A percentile compares a stretch with the other conserved stretches of the same genome.
Evolutionary conservation across 2,888 invertebrate genomes (phyloP).

Genomic region (Drosophila dives): DNA sequence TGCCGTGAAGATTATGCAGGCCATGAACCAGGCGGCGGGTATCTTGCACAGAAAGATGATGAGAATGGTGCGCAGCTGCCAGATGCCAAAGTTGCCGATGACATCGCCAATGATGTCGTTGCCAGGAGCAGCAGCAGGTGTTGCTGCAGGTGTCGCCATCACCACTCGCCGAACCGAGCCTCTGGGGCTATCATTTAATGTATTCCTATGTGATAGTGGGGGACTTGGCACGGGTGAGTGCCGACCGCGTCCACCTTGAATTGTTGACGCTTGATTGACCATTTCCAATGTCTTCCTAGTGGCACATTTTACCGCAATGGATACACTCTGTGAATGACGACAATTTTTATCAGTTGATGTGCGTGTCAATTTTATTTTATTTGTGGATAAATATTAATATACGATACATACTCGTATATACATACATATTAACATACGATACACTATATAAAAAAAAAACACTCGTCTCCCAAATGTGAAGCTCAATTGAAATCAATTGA

Average conservation of each 20-base stretch:
- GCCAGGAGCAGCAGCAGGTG: slow-evolving; percentile 21
- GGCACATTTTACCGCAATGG: slow-evolving; percentile 42
- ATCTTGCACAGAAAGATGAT: slow-evolving; percentile 85
- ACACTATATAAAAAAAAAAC: slow-evolving; percentile 14
- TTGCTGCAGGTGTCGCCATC: slow-evolving; percentile 6
- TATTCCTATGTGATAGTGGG: slow-evolving; percentile 57
- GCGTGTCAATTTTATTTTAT: slow-evolving; percentile 50
- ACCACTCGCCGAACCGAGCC: neutral
- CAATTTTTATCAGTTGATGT: slow-evolving; percentile 32
- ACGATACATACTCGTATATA: slow-evolving; percentile 11
- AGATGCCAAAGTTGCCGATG: slow-evolving; percentile 85
- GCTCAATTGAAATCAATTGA: slow-evolving; percentile 71
- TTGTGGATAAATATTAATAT: slow-evolving; percentile 51
- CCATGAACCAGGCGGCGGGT: slow-evolving; percentile 86
- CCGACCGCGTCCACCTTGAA: slow-evolving; percentile 33
- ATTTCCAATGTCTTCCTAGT: slow-evolving; percentile 47
- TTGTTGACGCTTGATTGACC: slow-evolving; percentile 52
- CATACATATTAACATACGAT: slow-evolving; percentile 51
- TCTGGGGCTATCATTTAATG: slow-evolving; percentile 14
- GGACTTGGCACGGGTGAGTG: slow-evolving; percentile 55
- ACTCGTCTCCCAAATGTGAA: slow-evolving; percentile 9
- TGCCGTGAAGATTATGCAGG: slow-evolving; percentile 85
- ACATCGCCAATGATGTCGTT: slow-evolving; percentile 81
- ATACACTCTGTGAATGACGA: slow-evolving; percentile 34
- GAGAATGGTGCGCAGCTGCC: slow-evolving; percentile 84